Evolutionary conservation across 1,140 invertebrate genomes (phyloP).

Genomic region (Carposina sasakii): DNA sequence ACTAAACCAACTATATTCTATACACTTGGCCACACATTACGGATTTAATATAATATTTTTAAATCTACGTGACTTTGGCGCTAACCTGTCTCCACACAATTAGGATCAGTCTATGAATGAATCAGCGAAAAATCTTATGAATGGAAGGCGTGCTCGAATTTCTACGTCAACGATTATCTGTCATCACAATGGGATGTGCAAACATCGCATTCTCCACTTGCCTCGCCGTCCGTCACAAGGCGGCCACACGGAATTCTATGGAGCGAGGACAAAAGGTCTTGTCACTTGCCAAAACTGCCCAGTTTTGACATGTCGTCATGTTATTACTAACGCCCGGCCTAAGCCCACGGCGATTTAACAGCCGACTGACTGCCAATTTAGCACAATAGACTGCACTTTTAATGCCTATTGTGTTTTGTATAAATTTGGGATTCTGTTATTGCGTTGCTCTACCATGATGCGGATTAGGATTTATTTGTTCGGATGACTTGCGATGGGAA

Average conservation of each 20-base stretch:
- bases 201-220: constrained; percentile 48
- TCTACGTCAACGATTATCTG: constrained; percentile 49
- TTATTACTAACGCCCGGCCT: constrained; percentile 59
- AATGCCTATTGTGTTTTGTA: constrained; percentile 58
- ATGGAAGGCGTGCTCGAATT: constrained; percentile 57
- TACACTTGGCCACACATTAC: no score
- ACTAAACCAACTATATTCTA: no score
- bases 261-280: constrained; percentile 56
- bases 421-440: constrained; percentile 58
- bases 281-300: constrained; percentile 63
- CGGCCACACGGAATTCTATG: constrained; percentile 65
- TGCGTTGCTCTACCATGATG: constrained; percentile 52
- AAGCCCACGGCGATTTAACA: constrained; percentile 46
- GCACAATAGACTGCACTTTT: constrained; percentile 61
- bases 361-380: constrained; percentile 56
- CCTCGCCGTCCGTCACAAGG: constrained; percentile 35
- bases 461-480: constrained; percentile 63
- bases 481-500: constrained; percentile 50
- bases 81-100: no score
- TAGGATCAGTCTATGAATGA: neutral
- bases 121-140: constrained; percentile 29
- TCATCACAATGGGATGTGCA: constrained; percentile 56
- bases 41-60: no score
- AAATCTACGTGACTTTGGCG: no score
- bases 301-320: constrained; percentile 70